phyloP scores from a whole-genome alignment of 1,140 invertebrate genomes.

The Drosophila grimshawi region DNA sequence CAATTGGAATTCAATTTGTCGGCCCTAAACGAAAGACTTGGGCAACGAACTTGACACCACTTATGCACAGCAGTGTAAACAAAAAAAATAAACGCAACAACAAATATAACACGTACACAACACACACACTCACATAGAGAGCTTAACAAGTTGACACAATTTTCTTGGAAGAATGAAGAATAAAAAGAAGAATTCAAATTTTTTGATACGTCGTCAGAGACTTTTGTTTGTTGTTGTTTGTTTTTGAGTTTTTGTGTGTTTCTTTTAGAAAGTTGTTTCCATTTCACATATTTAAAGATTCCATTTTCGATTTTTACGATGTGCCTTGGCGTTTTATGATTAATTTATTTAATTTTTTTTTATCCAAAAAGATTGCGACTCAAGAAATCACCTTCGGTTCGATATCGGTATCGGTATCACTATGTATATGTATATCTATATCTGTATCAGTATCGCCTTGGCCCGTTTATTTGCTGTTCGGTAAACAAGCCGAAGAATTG shows the following conservation, averaged over 20 bases:
- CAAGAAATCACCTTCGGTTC: slow-evolving; percentile 66
- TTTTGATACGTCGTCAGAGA: slow-evolving; percentile 53
- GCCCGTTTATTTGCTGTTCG: slow-evolving; percentile 60
- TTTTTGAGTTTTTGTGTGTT: slow-evolving; percentile 47
- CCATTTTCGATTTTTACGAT: slow-evolving; percentile 70
- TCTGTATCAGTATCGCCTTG: neutral
- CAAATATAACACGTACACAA: slow-evolving; percentile 34
- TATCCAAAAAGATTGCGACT: slow-evolving; percentile 29
- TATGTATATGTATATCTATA: too few relatives aligned
- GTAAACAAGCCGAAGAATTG: slow-evolving; percentile 10
- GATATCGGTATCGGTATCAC: neutral
- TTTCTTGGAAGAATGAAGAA: slow-evolving; percentile 77
- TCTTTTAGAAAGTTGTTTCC: slow-evolving; percentile 81
- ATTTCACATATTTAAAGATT: slow-evolving; percentile 82
- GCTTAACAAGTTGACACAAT: slow-evolving; percentile 74
- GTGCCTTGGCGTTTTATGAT: slow-evolving; percentile 51
- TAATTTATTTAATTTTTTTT: slow-evolving; percentile 60
- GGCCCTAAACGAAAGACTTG: slow-evolving; percentile 78
- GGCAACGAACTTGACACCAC: slow-evolving; percentile 57
- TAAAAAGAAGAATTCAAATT: slow-evolving; percentile 82
- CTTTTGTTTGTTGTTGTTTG: slow-evolving; percentile 39
- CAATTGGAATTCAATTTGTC: slow-evolving; percentile 47
- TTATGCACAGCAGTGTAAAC: slow-evolving; percentile 9
- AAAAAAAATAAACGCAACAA: slow-evolving; percentile 21
- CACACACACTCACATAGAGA: slow-evolving; percentile 28